These are phyloP conservation scores for Corythoichthys intestinalis DNA, from an alignment of 2,113 vertebrate genomes.

Conservation along the genomic window DNA sequence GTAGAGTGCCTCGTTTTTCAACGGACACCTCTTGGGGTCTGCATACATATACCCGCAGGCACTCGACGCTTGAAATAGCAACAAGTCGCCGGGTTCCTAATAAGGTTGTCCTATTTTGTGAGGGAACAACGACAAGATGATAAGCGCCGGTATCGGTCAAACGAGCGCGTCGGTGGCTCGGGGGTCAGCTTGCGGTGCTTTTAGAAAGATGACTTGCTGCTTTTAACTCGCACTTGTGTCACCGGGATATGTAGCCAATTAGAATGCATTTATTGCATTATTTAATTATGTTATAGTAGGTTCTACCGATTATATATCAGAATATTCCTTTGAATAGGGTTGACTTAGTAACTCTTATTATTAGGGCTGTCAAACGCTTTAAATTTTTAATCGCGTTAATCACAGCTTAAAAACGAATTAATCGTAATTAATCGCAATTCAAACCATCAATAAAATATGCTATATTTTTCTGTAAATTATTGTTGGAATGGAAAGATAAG, in stretches of 20 bases:
- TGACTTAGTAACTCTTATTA: no score
- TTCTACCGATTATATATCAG: background rate
- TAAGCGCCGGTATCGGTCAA: slow-evolving; percentile 44
- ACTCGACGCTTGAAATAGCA: slow-evolving; percentile 47
- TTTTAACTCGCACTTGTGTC: background rate
- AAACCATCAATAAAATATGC: no score
- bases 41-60: background rate
- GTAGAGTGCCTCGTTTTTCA: background rate
- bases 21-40: background rate
- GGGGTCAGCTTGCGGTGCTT: slow-evolving; percentile 42
- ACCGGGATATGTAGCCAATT: background rate
- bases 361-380: no score
- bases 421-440: no score
- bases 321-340: background rate
- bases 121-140: background rate
- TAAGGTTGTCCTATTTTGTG: slow-evolving; percentile 18
- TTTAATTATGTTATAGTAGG: background rate
- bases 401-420: no score
- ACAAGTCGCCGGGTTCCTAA: slow-evolving; percentile 32
- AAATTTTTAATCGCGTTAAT: no score
- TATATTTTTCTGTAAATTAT: no score
- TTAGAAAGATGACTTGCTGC: slow-evolving; percentile 10
- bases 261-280: background rate
- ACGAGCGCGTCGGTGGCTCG: slow-evolving; percentile 50
- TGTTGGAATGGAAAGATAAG: no score